Base-by-base conservation (phyloP, 2,113 vertebrate species). In the Mobula hypostoma region DNA sequence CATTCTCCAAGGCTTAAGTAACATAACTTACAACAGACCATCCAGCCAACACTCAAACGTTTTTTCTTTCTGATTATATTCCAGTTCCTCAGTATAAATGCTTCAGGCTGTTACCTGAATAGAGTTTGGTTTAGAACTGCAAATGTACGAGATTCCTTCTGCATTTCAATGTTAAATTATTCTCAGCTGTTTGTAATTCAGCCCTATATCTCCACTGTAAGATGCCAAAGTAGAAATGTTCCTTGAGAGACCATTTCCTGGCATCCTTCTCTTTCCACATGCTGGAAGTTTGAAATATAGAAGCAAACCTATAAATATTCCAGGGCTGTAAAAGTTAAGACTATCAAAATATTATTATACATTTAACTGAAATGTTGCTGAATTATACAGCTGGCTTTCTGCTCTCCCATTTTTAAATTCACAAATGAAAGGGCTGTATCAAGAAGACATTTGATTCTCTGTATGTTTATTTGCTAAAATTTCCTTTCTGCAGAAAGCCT, bases 261-360 rank as follows among this genome's bases (percentile, higher is more conserved):
- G 58, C 61, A 66, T 17, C 4, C 15, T 88, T 17, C 83, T 66
- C 58, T n/a, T 88, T 88, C n/a, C 58, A 88, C 29, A 66, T 88
- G 17, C 29, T 29, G 66, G 17, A 66, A 32, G n/a, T 63, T 87
- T n/a, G 56, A n/a, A 90, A 90, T n/a, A 32, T 32, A 2, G 63
- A 90, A 0, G 61, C 85, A 63, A 74, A 27, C 5, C 6, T 24
- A 74, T 74, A 74, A 74, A 88, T 88, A 15, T 88, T 32, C 58
- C 17, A 7, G 29, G 61, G 58, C 61, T 88, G 58, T 88, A 88
- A 63, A 79, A 63, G 7, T 32, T 66, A n/a, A 88, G 58, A 5
- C 85, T 88, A 88, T 66, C 85, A 88, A n/a, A 88, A 88, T 61
- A 88, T 66, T 32, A n/a, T 63, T 88, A 66, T 17, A 66, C 36